Evolutionary conservation across 2,113 vertebrate species (phyloP), one percentile per base, ranked within the genome.

Genomic region (Cephalopholis sonnerati): DNA sequence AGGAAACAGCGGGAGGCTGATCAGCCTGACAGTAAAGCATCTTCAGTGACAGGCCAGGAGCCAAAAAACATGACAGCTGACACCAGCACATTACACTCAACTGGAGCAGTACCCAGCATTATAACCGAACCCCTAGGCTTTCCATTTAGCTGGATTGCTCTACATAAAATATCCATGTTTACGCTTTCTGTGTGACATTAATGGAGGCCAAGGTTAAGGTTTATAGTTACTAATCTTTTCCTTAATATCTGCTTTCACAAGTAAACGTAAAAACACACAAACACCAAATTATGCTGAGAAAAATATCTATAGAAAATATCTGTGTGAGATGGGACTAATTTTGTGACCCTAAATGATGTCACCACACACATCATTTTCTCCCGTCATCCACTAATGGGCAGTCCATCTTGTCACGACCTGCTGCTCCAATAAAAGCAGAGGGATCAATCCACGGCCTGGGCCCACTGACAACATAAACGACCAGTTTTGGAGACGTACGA

Each of bases 381-480:
- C 63, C 53, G 48, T 44, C 18, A 25, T 65, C 62, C 65, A 57
- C 54, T 80, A 68, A 71, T 53, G 32, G 74, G 74, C 58, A 12
- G 55, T 81, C 63, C 25, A 77, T 86, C 81, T 66, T 73, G 50
- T 83, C 65, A 54, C 71, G 64, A 11, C 70, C 51, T 63, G 17
- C 71, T 61, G 64, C 54, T 68, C 61, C 53, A 57, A 74, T 77
- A 57, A 85, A 82, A 84, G 67, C 62, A 53, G 46, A 64, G 13
- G 69, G 79, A 92, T 88, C 62, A 81, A 63, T 88, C 77, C 16
- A n/a, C 3, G 77, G 24, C 61, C 74, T 20, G 46, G n/a, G 18
- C 39, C 25, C 32, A 58, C 69, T 77, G 77, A 77, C 82, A 88
- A 61, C 51, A 46, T 70, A 83, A 85, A 87, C 25, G 79, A 74